phyloP scores from a whole-genome alignment of 2,888 invertebrate genomes.

The Harpalus rufipes region DNA sequence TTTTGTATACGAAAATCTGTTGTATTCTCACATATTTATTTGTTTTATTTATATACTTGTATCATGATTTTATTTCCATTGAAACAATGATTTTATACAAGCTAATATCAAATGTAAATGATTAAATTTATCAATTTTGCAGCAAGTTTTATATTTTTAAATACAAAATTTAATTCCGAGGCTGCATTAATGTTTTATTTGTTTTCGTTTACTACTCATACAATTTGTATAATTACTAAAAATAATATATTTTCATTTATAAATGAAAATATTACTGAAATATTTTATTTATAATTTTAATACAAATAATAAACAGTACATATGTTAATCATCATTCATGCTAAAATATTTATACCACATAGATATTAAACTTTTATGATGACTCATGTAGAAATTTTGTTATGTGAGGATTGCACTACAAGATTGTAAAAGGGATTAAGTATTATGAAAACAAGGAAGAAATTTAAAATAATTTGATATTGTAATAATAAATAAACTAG shows the following conservation, averaged over 20 bases:
- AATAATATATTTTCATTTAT: neutral
- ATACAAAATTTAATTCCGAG: neutral
- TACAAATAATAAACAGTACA: too few species aligned
- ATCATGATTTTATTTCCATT: neutral
- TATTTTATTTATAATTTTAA: too few species aligned
- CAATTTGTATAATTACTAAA: neutral
- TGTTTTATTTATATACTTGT: neutral
- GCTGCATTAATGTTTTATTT: conserved; percentile 22
- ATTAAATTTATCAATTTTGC: conserved; percentile 23
- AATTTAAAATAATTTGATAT: too few species aligned
- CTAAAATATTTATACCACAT: too few species aligned
- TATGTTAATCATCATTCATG: too few species aligned
- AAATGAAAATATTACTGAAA: neutral
- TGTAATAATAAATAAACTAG: too few species aligned
- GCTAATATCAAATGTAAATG: neutral
- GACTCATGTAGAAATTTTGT: too few species aligned
- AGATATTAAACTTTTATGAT: too few species aligned
- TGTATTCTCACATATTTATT: neutral
- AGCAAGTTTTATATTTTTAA: neutral
- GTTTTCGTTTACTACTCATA: neutral
- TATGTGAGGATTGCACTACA: too few species aligned
- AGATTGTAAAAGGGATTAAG: too few species aligned
- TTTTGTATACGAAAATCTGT: neutral
- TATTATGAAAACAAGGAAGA: too few species aligned
- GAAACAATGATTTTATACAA: conserved; percentile 13